Evolutionary conservation across 2,113 vertebrate species (phyloP).

Genomic region (Otis tarda): DNA sequence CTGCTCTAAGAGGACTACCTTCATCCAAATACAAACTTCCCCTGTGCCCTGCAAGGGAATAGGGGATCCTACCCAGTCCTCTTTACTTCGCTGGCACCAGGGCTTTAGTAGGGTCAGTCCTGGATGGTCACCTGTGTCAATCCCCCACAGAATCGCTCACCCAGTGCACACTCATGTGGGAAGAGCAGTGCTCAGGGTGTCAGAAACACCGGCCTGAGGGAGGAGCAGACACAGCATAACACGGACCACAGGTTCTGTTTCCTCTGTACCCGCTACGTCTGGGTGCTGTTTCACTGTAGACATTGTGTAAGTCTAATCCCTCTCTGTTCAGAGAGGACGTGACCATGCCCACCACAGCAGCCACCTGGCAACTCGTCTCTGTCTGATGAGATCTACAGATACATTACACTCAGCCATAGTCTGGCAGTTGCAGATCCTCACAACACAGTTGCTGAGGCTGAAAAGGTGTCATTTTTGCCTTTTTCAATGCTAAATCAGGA

Average conservation of each 20-base stretch:
- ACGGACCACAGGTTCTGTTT: background rate
- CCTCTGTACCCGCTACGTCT: too few species aligned
- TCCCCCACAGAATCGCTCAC: background rate
- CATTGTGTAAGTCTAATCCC: background rate
- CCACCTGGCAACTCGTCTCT: background rate
- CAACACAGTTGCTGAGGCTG: fast-evolving
- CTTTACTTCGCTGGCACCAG: background rate
- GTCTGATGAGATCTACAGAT: background rate
- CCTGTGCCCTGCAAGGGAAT: background rate
- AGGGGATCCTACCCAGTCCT: background rate
- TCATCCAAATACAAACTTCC: background rate
- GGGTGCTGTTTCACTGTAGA: background rate
- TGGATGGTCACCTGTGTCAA: too few species aligned
- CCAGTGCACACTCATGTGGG: background rate
- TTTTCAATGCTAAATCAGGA: background rate
- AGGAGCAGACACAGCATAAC: background rate
- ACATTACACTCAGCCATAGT: background rate
- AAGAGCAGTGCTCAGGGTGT: background rate
- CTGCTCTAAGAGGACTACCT: background rate
- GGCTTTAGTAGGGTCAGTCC: background rate
- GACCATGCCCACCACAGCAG: background rate
- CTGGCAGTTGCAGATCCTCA: background rate
- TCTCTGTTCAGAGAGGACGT: background rate
- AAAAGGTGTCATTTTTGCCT: background rate
- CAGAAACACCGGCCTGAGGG: background rate